Evolutionary conservation across 2,113 vertebrate species (phyloP).

Genomic region (Podilymbus podiceps): DNA sequence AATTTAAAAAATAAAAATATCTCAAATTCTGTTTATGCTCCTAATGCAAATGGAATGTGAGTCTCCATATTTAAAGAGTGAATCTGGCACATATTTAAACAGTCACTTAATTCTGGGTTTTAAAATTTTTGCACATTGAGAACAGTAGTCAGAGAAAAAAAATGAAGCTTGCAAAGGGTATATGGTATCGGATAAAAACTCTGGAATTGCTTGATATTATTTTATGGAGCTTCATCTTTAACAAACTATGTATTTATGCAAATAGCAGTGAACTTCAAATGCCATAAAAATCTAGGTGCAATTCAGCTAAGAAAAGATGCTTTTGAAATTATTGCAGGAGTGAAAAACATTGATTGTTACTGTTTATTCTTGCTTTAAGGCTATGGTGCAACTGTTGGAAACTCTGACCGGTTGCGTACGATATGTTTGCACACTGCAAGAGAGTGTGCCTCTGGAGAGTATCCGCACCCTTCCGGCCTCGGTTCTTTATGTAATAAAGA

Average conservation of each 20-base stretch:
- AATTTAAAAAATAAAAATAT: not conserved
- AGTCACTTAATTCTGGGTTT: not conserved
- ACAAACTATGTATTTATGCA: not conserved
- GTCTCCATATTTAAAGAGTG: not conserved
- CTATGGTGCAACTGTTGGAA: constrained; percentile 83
- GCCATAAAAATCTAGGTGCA: not conserved
- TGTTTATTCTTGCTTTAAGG: constrained; percentile 61
- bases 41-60: not conserved
- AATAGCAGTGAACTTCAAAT: not conserved
- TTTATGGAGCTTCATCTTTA: not conserved
- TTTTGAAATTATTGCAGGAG: not conserved
- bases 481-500: constrained; percentile 83
- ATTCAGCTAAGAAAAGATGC: not conserved
- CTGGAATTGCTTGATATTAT: not conserved
- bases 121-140: not conserved
- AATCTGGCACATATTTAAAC: not conserved
- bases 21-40: not conserved
- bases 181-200: not conserved
- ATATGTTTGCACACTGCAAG: constrained; percentile 75
- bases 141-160: not conserved
- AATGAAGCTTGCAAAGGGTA: not conserved
- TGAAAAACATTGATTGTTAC: not conserved
- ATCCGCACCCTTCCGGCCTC: constrained; percentile 85
- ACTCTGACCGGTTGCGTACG: constrained; percentile 80
- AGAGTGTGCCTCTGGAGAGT: constrained; percentile 67